Evolutionary conservation across 23 tunicate genomes (phyloP).

Genomic region (Clavelina lepadiformis): DNA sequence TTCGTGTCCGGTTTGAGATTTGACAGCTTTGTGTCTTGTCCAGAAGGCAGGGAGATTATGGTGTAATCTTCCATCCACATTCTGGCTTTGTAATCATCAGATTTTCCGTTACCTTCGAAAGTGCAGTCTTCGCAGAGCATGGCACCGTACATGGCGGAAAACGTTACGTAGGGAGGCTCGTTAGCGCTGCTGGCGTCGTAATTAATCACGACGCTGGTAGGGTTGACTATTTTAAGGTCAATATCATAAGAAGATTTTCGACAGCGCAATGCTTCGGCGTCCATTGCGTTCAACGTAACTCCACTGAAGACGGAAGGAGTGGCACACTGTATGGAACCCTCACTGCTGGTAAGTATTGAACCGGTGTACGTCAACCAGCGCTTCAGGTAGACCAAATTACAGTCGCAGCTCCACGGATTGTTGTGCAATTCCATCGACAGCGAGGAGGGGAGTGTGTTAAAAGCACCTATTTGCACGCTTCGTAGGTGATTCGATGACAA

Average conservation of each 20-base stretch:
- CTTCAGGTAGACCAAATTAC: conserved; percentile 53
- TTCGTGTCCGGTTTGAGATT: conserved; percentile 26
- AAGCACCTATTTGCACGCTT: conserved; percentile 46
- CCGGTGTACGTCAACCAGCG: conserved; percentile 34
- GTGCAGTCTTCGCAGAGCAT: conserved; percentile 54
- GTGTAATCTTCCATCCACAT: conserved; percentile 64
- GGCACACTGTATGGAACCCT: conserved; percentile 31
- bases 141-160: conserved; percentile 51
- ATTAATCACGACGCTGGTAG: conserved; percentile 13
- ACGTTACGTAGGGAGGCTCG: conserved; percentile 57
- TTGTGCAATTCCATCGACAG: conserved; percentile 39
- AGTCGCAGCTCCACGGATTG: conserved; percentile 70
- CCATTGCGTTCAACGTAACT: conserved; percentile 50
- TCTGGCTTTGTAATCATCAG: conserved; percentile 18
- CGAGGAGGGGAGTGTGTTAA: conserved; percentile 16
- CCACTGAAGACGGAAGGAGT: conserved; percentile 36
- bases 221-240: not conserved
- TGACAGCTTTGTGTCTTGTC: conserved; percentile 1
- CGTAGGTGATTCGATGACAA: conserved; percentile 43
- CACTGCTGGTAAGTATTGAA: conserved; percentile 25
- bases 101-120: conserved; percentile 9
- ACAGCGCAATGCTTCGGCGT: conserved; percentile 42
- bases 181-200: conserved; percentile 4
- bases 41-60: conserved; percentile 8
- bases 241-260: not conserved